Base-by-base conservation (phyloP, 2,113 vertebrate genomes). In the Phocoena sinus region DNA sequence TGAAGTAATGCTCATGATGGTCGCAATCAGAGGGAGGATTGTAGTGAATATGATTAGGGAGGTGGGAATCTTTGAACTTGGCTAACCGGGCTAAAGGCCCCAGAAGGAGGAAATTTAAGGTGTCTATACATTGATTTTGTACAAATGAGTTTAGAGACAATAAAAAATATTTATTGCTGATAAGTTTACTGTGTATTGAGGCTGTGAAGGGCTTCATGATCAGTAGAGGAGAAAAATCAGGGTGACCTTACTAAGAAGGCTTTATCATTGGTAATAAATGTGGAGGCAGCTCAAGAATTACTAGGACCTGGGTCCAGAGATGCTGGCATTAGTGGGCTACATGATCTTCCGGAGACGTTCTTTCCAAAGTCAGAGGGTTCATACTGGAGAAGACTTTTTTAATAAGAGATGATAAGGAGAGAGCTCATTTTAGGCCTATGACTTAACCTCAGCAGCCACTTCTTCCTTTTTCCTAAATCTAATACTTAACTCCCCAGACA, bases 321-420 rank as follows among this genome's bases (percentile, higher is more conserved):
- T 67, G 26, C 20, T 88, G 63, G 44, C 47, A 33, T 25, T 83
- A 67, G 50, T 77, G 11, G 26, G 33, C 41, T 47, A 4, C 20
- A 1, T 3, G 25, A 53, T 84, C 62, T 65, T 83, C 28, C 63
- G 56, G 38, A 97, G 12, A 92, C 20, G 2, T 90, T 96, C 50
- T 92, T 95, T 96, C 18, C 31, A 91, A 50, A 96, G 11, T 56
- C n/a, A 93, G 68, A 96, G 74, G 63, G 85, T 85, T 95, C 20
- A 80, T 47, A 63, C 3, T 81, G 56, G 56, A 84, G 77, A 82
- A 93, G 31, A 89, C 23, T 65, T 76, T 33, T 86, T 93, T 50
- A 73, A 63, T 68, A 36, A 68, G 31, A 74, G 47, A 25, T 73
- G 12, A 91, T 84, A 53, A 92, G 60, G 47, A 79, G 15, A 60